Evolutionary conservation across 2,888 invertebrate species (phyloP), one percentile per base, ranked within the genome.

Genomic region (Atrina japonica): DNA sequence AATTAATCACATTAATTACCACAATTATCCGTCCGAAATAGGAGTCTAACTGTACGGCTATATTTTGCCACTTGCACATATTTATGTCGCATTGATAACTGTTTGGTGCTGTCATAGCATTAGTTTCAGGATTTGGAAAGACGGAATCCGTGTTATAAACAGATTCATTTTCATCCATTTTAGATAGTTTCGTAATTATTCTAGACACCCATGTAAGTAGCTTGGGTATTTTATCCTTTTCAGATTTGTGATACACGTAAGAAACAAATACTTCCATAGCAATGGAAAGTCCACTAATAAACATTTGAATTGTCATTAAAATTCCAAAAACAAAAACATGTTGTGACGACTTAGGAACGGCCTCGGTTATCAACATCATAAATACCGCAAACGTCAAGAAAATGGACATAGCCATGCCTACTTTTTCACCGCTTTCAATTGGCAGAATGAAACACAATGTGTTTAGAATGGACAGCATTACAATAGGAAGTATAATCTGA

Each of bases 311-410:
- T n/a, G 52, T 45, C 40, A 64, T 49, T 9, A 41, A 64, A 18
- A 53, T 53, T 41, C 64, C 64, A 7, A 64, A 53, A 7, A 27
- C 23, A 35, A 64, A 64, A 14, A 35, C 29, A 21, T 41, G 29
- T 23, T 64, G 18, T 25, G 64, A 52, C n/a, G 49, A 50, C 18
- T 43, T 53, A 3, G 64, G 64, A 25, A 64, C 25, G 2, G 11
- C 29, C 11, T 52, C 41, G 27, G 25, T 52, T 7, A 64, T 64
- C 25, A 64, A n/a, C n/a, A 43, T 50, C 43, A 64, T 52, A 29
- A 64, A 64, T 9, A 64, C 64, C 1, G 64, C 64, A 40, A 64
- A 43, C 3, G 64, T 50, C 9, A 64, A 23, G 27, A 64, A 64
- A 27, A 64, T 53, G 16, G 53, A 30, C 53, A 64, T 64, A 18